Evolutionary conservation across 2,113 vertebrate species (phyloP).

Genomic region (Trematomus loennbergii): DNA sequence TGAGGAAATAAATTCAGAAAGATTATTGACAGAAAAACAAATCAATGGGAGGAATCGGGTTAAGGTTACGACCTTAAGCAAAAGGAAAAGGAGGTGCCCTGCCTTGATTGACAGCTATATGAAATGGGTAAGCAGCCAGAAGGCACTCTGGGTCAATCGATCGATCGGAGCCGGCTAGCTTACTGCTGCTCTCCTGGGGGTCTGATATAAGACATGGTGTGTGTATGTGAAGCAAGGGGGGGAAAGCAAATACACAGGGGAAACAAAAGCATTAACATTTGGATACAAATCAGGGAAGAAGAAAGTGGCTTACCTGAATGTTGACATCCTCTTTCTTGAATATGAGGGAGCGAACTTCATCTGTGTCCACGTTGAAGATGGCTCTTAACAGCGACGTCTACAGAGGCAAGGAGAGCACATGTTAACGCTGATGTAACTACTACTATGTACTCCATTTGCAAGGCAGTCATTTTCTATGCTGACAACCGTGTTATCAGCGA

Average conservation of each 20-base stretch:
- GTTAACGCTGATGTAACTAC: conserved; percentile 5
- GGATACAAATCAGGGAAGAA: no score
- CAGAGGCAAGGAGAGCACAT: conserved; percentile 12
- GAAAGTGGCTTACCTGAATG: conserved; percentile 88
- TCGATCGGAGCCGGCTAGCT: conserved; percentile 38
- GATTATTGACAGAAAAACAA: not conserved
- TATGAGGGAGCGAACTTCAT: conserved; percentile 97
- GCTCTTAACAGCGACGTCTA: conserved; percentile 96
- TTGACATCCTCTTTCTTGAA: conserved; percentile 99
- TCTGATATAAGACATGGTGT: not conserved
- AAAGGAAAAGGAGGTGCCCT: not conserved
- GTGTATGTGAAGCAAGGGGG: conserved; percentile 7
- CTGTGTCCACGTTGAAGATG: conserved; percentile 98
- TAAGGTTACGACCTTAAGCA: conserved; percentile 17
- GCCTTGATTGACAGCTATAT: conserved; percentile 19
- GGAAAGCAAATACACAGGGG: not conserved
- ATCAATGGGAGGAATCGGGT: not conserved
- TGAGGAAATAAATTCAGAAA: not conserved
- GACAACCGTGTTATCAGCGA: conserved; percentile 45
- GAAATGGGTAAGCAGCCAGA: conserved; percentile 43
- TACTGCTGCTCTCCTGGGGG: conserved; percentile 26
- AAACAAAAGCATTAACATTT: not conserved
- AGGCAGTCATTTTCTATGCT: conserved; percentile 33
- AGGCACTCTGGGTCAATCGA: conserved; percentile 42
- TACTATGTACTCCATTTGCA: conserved; percentile 14